Evolutionary conservation across 1,140 invertebrate species (phyloP).

Genomic region (Palaemon carinicauda): DNA sequence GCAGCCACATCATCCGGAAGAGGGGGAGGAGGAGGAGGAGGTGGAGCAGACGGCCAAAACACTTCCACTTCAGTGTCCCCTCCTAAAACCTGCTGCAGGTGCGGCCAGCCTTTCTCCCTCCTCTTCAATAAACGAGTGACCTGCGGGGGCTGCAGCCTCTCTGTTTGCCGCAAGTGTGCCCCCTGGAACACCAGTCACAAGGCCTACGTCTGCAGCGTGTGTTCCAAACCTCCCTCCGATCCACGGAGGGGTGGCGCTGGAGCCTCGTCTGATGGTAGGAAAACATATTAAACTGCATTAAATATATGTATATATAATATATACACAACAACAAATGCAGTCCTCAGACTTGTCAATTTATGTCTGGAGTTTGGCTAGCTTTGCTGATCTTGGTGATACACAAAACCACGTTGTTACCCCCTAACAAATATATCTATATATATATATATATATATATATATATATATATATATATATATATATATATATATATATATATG

Average conservation of each 20-base stretch:
- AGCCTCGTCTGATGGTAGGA: neutral
- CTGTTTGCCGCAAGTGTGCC: slow-evolving; percentile 59
- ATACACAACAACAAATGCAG: too few species aligned
- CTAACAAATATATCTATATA: too few species aligned
- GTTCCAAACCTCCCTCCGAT: neutral
- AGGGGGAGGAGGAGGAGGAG: neutral
- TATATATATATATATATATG: too few species aligned
- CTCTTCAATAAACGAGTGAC: slow-evolving; percentile 59
- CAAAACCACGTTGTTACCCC: too few species aligned
- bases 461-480: too few species aligned
- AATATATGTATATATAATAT: too few species aligned
- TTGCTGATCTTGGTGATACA: too few species aligned
- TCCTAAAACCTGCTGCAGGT: slow-evolving; percentile 29
- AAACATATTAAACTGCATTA: too few species aligned
- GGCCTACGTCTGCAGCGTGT: slow-evolving; percentile 58
- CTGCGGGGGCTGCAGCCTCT: slow-evolving; percentile 58
- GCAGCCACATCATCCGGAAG: neutral
- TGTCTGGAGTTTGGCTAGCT: too few species aligned
- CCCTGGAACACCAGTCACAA: slow-evolving; percentile 35
- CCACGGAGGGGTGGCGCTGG: neutral
- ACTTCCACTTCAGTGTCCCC: neutral
- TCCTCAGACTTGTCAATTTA: too few species aligned
- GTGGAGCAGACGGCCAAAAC: neutral
- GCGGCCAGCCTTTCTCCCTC: slow-evolving; percentile 42
- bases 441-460: too few species aligned